Percentiles rank a stretch among this genome's conserved stretches.
These are phyloP conservation scores for Coracias cyanogaster DNA, from an alignment of 2,797 vertebrate genomes.

Conservation along the genomic window DNA sequence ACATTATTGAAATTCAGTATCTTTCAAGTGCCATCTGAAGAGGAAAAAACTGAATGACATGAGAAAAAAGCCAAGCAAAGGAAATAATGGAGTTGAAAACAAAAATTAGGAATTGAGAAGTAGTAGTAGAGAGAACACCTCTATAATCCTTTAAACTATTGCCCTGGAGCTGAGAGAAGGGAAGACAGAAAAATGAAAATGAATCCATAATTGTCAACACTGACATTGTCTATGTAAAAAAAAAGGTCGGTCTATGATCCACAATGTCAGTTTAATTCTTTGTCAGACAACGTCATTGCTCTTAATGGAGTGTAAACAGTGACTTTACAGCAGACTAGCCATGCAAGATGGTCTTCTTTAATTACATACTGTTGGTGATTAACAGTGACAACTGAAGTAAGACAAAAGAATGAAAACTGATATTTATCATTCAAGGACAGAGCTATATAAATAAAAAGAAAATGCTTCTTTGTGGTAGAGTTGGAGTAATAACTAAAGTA, in stretches of 20 bases:
- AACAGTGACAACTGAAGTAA: background rate
- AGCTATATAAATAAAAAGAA: background rate
- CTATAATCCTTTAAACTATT: background rate
- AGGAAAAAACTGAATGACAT: background rate
- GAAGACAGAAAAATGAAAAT: background rate
- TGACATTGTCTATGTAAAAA: background rate
- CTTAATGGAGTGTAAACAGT: background rate
- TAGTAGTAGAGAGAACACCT: background rate
- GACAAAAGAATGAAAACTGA: background rate
- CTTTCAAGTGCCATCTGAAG: background rate
- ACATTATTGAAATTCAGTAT: background rate
- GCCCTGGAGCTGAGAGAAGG: background rate
- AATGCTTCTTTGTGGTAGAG: background rate
- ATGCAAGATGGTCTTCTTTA: background rate
- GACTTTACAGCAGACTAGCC: background rate
- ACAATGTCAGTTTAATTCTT: background rate
- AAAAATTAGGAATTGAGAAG: background rate
- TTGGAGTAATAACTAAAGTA: background rate
- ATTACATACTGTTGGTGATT: background rate
- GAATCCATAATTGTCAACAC: background rate
- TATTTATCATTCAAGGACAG: background rate
- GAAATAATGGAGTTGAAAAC: background rate
- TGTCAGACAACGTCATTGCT: background rate
- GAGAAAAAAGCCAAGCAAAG: background rate
- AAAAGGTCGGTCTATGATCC: background rate